A percentile compares a stretch with the other conserved stretches of the same genome.
phyloP scores from a whole-genome alignment of 2,888 invertebrate genomes.

The Agapostemon virescens region DNA sequence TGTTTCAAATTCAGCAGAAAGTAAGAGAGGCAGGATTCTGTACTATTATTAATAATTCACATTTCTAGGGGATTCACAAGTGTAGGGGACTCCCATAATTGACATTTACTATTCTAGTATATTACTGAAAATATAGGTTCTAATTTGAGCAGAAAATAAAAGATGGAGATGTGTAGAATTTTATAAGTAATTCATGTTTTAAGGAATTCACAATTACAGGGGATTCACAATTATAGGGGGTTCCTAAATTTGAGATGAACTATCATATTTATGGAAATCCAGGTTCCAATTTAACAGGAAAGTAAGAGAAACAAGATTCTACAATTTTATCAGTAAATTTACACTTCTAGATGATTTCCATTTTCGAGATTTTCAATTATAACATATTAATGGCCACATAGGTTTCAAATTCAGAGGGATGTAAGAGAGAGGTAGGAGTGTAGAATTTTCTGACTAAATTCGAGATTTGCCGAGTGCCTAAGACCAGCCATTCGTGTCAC shows the following conservation, averaged over 20 bases:
- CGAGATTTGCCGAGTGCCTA: slow-evolving; percentile 51
- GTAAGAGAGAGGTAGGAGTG: no score
- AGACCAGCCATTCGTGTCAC: slow-evolving; percentile 46
- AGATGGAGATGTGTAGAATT: no score
- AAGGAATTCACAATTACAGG: no score
- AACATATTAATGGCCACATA: no score
- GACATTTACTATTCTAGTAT: background rate
- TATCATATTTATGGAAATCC: background rate
- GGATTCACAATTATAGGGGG: no score
- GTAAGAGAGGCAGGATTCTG: no score
- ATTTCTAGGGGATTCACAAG: background rate
- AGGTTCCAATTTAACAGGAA: background rate
- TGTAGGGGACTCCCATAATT: background rate
- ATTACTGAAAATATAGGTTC: background rate
- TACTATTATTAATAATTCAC: no score
- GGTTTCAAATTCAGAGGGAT: no score
- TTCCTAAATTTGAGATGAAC: background rate
- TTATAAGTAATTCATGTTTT: no score
- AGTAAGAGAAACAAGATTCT: background rate
- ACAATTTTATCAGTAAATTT: background rate
- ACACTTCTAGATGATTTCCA: no score
- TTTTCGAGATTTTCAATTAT: no score
- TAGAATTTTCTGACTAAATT: background rate
- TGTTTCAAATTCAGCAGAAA: no score
- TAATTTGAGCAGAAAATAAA: background rate